Evolutionary conservation across 2,797 vertebrate species (phyloP), one percentile per base, ranked within the genome.

Genomic region (Halcyon smyrnensis): DNA sequence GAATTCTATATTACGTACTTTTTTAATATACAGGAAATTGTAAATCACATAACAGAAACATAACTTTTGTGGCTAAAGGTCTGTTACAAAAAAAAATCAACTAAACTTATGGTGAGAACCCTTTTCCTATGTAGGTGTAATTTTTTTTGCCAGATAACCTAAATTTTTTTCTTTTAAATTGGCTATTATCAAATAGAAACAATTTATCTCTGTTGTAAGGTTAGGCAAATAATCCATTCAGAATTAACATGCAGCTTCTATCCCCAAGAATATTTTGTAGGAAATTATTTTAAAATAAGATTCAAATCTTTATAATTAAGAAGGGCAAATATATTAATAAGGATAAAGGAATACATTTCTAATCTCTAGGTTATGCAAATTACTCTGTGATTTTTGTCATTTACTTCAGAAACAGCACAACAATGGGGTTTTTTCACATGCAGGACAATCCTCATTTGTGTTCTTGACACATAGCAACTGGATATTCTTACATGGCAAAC

Each of bases 261-360:
- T 89, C 91, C 96, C 96, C 96, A 97, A 95, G 96, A 97, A 97
- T 97, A 97, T 97, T 97, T 97, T 96, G 85, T 96, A 97, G 97
- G 96, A 97, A 98, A 97, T 97, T 93, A 97, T 98, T 98, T 97
- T 82, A 96, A 98, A 98, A 84, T 84, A 98, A 97, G 98, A 98
- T 98, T 98, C 96, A 97, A 98, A 98, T 98, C 98, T 98, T 98
- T 98, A 97, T 98, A 98, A 98, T 98, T 98, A 98, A 97, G 97
- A 98, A 98, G 90, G 91, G 96, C 96, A 98, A 98, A 98, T 98
- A 97, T 97, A 98, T 98, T 98, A 98, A 98, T 98, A 97, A 97
- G 97, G 97, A 98, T 97, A 98, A 98, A 98, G 94, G 97, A 96
- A 98, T 98, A 97, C 94, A 96, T 96, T 98, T 96, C 97, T 98